Evolutionary conservation across 2,888 invertebrate genomes (phyloP).

Genomic region (Diarsia mendica): DNA sequence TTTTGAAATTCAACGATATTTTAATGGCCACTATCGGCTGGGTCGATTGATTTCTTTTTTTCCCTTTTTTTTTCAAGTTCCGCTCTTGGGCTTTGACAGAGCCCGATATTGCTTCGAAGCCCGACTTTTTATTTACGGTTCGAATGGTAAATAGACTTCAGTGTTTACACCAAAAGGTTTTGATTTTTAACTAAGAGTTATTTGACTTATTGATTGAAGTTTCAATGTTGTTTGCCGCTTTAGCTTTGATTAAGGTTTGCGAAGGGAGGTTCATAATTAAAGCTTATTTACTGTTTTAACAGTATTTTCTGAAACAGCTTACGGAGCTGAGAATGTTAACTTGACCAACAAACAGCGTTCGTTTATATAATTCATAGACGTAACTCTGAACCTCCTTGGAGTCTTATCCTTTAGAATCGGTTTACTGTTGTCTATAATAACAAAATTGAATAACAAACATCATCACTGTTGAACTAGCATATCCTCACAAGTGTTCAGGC

Average conservation of each 20-base stretch:
- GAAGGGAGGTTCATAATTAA: constrained; percentile 17
- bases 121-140: constrained; percentile 81
- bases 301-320: constrained; percentile 28
- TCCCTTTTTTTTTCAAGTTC: constrained; percentile 74
- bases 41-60: constrained; percentile 81
- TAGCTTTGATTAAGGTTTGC: constrained; percentile 30
- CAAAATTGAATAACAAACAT: constrained; percentile 57
- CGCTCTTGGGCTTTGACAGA: constrained; percentile 76
- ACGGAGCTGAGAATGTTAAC: constrained; percentile 2
- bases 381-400: constrained; percentile 28
- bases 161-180: constrained; percentile 70
- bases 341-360: constrained; percentile 35
- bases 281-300: constrained; percentile 29
- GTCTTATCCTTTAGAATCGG: constrained; percentile 47
- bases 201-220: constrained; percentile 64
- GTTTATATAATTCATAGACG: constrained; percentile 42
- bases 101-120: constrained; percentile 79
- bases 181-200: constrained; percentile 62
- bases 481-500: constrained; percentile 21
- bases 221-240: constrained; percentile 36
- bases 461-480: constrained; percentile 23
- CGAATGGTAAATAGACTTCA: constrained; percentile 75
- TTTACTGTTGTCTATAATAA: constrained; percentile 45
- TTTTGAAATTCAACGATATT: constrained; percentile 89
- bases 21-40: constrained; percentile 88